Percentiles rank a stretch among this genome's conserved stretches.
These are phyloP conservation scores for Scopus umbretta DNA, from an alignment of 2,113 vertebrate species.

Conservation along the genomic window DNA sequence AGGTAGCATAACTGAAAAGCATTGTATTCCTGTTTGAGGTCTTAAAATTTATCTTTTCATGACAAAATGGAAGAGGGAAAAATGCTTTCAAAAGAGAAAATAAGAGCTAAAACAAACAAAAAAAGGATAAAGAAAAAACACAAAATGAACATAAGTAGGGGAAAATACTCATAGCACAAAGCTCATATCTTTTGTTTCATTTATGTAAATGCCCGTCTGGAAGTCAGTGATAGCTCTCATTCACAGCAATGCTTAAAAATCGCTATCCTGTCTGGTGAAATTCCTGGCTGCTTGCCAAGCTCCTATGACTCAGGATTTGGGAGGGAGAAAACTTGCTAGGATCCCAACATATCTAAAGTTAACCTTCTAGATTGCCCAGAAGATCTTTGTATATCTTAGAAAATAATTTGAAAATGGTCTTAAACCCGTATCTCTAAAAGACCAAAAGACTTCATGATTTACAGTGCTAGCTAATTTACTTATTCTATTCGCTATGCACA, in stretches of 20 bases:
- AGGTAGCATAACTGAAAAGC: background rate
- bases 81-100: background rate
- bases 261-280: background rate
- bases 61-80: background rate
- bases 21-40: background rate
- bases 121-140: background rate
- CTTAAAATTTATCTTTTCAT: slow-evolving; percentile 1
- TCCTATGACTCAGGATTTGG: background rate
- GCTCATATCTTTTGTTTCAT: background rate
- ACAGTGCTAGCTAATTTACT: background rate
- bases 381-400: background rate
- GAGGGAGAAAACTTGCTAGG: background rate
- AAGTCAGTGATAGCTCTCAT: background rate
- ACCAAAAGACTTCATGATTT: background rate
- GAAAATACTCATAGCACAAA: background rate
- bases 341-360: background rate
- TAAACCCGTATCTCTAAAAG: background rate
- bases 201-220: background rate
- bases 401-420: background rate
- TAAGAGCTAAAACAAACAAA: background rate
- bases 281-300: background rate
- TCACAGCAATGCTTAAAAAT: background rate
- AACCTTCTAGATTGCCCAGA: background rate
- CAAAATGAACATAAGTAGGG: background rate
- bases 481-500: background rate